Base-by-base conservation (phyloP, 2,113 vertebrate species). In the Datnioides undecimradiatus region DNA sequence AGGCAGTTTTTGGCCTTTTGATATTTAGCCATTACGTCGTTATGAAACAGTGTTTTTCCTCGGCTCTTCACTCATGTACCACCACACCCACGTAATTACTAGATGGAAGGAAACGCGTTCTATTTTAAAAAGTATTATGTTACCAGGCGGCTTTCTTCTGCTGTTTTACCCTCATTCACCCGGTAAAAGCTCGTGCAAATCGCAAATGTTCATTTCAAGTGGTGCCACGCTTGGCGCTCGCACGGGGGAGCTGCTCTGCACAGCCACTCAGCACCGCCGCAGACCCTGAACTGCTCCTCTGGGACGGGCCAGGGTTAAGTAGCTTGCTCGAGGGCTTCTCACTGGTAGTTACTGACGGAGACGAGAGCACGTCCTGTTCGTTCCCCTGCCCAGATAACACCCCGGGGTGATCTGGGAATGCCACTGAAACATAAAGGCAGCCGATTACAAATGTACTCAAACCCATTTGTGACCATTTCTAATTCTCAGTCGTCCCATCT, bases 301-400 rank as follows among this genome's bases (percentile, higher is more conserved):
- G 84, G 72, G 86, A 85, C 79, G 7, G 4, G 48, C 46, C 14
- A 0, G 70, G 84, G 85, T 83, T 82, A 88, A 90, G 67, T 68
- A 64, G 70, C 68, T 65, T 46, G 60, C 82, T 88, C 79, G 33
- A 58, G 87, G 63, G 62, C 71, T 78, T 73, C 62, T 79, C 62
- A 71, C 69, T 36, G 25, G 63, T 58, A 68, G 59, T 83, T 82
- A 79, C 73, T 58, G 76, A 81, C 27, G 70, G 59, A 70, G 68
- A 38, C 1, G 12, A 36, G 40, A 54, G 19, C 65, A 8, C 4
- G 36, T 76, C 45, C 46, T 63, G 68, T 49, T 70, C 63, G 49
- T 25, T 51, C n/a, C 31, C 23, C 52, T 48, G 27, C 27, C 55
- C 41, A 0, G 48, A 23, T 45, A 76, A 67, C 59, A 77, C 64